Percentiles rank a stretch among this genome's conserved stretches.
phyloP scores from a whole-genome alignment of 2,797 vertebrate species.

The Propithecus perrieri region DNA sequence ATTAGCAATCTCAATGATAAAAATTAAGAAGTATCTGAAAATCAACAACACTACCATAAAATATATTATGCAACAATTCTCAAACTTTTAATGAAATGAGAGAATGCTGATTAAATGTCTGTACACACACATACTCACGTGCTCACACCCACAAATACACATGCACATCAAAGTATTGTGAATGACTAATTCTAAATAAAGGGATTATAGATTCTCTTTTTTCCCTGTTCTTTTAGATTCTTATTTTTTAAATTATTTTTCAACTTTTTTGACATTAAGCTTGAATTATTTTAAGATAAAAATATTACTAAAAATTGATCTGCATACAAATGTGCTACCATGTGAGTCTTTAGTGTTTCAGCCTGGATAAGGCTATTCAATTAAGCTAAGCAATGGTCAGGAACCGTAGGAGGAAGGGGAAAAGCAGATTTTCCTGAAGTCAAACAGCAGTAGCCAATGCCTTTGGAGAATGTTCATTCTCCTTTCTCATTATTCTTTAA shows the following conservation, averaged over 20 bases:
- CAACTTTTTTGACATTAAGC: background rate
- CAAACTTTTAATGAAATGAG: background rate
- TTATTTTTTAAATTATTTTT: background rate
- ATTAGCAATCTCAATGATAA: background rate
- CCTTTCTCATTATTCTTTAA: background rate
- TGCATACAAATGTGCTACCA: background rate
- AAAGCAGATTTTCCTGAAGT: background rate
- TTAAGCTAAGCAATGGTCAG: background rate
- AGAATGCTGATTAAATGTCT: background rate
- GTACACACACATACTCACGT: background rate
- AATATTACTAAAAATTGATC: background rate
- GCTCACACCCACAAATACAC: background rate
- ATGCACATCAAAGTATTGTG: background rate
- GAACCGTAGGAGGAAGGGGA: background rate
- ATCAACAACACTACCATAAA: background rate
- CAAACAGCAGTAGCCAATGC: background rate
- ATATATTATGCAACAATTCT: background rate
- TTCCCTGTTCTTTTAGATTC: background rate
- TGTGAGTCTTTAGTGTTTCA: background rate
- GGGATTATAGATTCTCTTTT: background rate
- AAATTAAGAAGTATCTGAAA: background rate
- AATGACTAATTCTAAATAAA: background rate
- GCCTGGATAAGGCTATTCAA: background rate
- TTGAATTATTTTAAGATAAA: background rate
- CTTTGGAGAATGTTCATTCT: background rate